These are phyloP conservation scores for Paracyclopina nana DNA, from an alignment of 1,140 invertebrate genomes.

Conservation along the genomic window DNA sequence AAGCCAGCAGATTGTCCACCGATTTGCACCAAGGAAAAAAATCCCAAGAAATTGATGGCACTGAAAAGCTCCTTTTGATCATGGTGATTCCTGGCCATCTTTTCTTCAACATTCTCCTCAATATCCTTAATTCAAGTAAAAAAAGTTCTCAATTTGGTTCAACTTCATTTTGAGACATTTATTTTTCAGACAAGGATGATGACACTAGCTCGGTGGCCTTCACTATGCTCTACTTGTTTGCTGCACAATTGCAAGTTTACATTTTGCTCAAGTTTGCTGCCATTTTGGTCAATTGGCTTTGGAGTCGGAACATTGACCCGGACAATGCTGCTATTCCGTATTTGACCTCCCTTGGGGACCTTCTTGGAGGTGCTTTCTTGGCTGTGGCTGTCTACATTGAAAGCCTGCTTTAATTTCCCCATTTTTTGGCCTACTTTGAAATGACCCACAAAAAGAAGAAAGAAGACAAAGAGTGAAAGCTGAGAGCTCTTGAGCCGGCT, in stretches of 20 bases:
- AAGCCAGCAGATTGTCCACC: conserved; percentile 76
- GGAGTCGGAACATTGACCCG: conserved; percentile 64
- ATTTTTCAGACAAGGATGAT: conserved; percentile 48
- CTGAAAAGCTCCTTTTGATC: conserved; percentile 35
- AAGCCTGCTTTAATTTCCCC: no score
- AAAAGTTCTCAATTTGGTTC: no score
- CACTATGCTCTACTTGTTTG: conserved; percentile 53
- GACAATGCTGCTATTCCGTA: conserved; percentile 88
- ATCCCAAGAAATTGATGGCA: background rate
- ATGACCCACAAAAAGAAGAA: no score
- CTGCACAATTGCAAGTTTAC: conserved; percentile 51
- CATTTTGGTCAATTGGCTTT: conserved; percentile 64
- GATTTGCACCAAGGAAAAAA: conserved; percentile 38
- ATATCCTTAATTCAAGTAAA: no score
- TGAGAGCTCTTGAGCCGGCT: no score
- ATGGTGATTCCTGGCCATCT: conserved; percentile 84
- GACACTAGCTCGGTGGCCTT: conserved; percentile 65
- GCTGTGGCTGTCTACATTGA: no score
- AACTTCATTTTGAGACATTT: no score
- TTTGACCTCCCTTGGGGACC: conserved; percentile 76
- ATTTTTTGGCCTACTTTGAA: no score
- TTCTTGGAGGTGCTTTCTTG: conserved; percentile 67
- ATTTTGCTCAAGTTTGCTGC: conserved; percentile 57
- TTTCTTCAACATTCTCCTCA: conserved; percentile 44
- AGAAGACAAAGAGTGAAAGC: no score